These are phyloP conservation scores for Hycleus phaleratus DNA, from an alignment of 1,140 invertebrate species.

Conservation along the genomic window DNA sequence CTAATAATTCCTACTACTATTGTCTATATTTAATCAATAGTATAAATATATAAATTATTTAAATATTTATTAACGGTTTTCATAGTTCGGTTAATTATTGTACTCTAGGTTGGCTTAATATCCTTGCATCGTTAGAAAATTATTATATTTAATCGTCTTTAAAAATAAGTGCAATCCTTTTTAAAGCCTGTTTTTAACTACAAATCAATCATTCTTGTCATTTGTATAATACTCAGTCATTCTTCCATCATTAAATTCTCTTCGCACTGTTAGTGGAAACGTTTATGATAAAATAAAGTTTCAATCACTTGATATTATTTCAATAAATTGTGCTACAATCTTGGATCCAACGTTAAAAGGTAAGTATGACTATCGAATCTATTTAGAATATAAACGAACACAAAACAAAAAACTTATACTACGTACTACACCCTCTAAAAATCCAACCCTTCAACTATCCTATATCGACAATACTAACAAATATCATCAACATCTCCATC, in stretches of 20 bases:
- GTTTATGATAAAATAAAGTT: slow-evolving; percentile 10
- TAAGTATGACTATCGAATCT: background rate
- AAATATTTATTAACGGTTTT: slow-evolving; percentile 37
- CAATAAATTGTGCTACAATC: slow-evolving; percentile 14
- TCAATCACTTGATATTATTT: slow-evolving; percentile 11
- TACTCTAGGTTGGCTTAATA: slow-evolving; percentile 38
- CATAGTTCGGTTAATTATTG: slow-evolving; percentile 35
- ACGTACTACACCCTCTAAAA: too few relatives aligned
- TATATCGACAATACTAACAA: too few relatives aligned
- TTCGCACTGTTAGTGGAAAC: slow-evolving; percentile 22
- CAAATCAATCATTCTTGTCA: slow-evolving; percentile 27
- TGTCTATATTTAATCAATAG: slow-evolving; percentile 41
- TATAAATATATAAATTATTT: slow-evolving; percentile 40
- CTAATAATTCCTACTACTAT: slow-evolving; percentile 42
- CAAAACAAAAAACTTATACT: too few relatives aligned
- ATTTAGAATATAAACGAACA: too few relatives aligned
- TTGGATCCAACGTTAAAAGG: slow-evolving; percentile 21
- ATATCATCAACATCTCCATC: too few relatives aligned
- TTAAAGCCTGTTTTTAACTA: slow-evolving; percentile 21
- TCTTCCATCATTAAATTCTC: slow-evolving; percentile 20
- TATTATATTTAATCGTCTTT: slow-evolving; percentile 35
- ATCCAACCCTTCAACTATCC: too few relatives aligned
- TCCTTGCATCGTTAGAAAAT: slow-evolving; percentile 34
- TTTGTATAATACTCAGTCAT: slow-evolving; percentile 29
- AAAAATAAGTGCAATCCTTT: slow-evolving; percentile 37